Evolutionary conservation across 2,888 invertebrate species (phyloP).

Genomic region (Zele albiditarsus): DNA sequence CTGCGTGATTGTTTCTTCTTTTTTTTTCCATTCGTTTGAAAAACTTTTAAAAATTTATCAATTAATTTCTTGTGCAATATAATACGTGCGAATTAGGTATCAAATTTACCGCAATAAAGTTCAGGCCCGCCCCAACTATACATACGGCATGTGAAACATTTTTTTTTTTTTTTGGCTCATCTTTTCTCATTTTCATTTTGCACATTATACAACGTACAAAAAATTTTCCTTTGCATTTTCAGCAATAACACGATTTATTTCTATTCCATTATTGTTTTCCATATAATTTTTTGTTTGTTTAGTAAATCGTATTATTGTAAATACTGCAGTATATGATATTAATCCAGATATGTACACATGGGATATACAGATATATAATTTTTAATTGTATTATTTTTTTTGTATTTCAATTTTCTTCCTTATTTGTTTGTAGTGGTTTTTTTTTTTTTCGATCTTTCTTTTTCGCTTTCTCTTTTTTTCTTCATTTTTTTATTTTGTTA

Average conservation of each 20-base stretch:
- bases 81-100: not conserved
- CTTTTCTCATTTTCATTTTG: not conserved
- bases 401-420: not conserved
- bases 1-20: not conserved
- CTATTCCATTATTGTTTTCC: not conserved
- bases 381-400: not conserved
- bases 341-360: slow-evolving; percentile 63
- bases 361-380: slow-evolving; percentile 52
- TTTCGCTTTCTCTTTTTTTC: not conserved
- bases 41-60: slow-evolving; percentile 3
- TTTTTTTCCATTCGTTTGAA: not conserved
- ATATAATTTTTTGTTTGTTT: not conserved
- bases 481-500: not conserved
- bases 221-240: not conserved
- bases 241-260: not conserved
- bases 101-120: not conserved
- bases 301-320: too few species aligned
- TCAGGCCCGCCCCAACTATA: not conserved
- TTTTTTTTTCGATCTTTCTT: not conserved
- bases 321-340: slow-evolving; percentile 1
- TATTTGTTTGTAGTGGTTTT: not conserved
- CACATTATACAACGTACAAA: not conserved
- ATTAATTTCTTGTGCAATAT: not conserved
- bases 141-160: not conserved
- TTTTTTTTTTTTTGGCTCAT: not conserved